phyloP scores from a whole-genome alignment of 2,797 vertebrate genomes.

The Notolepis coatsorum region DNA sequence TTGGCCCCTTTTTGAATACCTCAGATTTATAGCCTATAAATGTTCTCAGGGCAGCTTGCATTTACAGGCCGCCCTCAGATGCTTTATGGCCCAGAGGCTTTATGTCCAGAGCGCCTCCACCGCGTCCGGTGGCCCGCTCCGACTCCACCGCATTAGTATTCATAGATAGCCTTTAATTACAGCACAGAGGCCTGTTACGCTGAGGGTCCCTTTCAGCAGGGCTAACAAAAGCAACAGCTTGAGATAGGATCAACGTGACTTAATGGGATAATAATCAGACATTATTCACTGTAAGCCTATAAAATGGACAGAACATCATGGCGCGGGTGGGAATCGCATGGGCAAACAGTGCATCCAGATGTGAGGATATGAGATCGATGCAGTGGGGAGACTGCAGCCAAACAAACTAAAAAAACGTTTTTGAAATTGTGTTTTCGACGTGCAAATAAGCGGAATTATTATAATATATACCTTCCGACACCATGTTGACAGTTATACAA shows the following conservation, averaged over 20 bases:
- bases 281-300: constrained; percentile 32
- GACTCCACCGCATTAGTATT: constrained; percentile 45
- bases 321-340: constrained; percentile 17
- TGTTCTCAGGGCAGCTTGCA: constrained; percentile 29
- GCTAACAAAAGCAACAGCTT: constrained; percentile 19
- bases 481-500: too few species aligned
- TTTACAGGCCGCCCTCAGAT: constrained; percentile 30
- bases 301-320: constrained; percentile 11
- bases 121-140: constrained; percentile 13
- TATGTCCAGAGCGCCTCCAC: constrained; percentile 24
- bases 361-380: constrained; percentile 18
- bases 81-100: constrained; percentile 34
- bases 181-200: constrained; percentile 34
- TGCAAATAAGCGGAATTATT: constrained; percentile 11
- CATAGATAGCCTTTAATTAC: constrained; percentile 56
- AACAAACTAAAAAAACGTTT: constrained; percentile 16
- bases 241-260: constrained; percentile 18
- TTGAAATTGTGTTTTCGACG: constrained; percentile 12
- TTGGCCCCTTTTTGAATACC: constrained; percentile 50
- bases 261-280: constrained; percentile 31
- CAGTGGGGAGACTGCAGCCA: constrained; percentile 10
- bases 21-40: constrained; percentile 52
- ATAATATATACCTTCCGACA: neutral
- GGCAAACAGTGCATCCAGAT: neutral
- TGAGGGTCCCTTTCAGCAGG: constrained; percentile 14